Percentiles rank a stretch among this genome's conserved stretches.
These are phyloP conservation scores for Spodoptera picta DNA, from an alignment of 2,888 invertebrate genomes.

Conservation along the genomic window DNA sequence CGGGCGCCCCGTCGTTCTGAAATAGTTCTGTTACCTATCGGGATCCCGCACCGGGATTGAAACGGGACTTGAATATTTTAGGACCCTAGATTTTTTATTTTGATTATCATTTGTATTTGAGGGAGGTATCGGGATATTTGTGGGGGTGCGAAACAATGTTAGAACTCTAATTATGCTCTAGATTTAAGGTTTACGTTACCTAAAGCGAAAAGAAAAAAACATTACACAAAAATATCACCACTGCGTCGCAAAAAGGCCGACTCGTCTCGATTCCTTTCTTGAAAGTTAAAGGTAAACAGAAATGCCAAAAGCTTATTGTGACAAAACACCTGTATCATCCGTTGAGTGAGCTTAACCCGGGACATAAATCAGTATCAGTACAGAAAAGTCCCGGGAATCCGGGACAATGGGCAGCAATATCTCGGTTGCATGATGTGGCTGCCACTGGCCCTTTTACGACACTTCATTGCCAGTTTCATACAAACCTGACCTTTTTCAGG, in stretches of 20 bases:
- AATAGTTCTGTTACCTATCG: conserved; percentile 44
- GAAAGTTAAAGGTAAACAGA: conserved; percentile 10
- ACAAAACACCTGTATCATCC: conserved; percentile 21
- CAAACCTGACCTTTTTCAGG: conserved; percentile 52
- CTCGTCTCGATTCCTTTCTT: not conserved
- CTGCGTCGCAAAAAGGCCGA: too few species aligned
- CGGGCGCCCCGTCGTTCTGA: conserved; percentile 55
- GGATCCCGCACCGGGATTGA: conserved; percentile 20
- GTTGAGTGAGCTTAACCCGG: conserved; percentile 10
- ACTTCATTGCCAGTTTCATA: conserved; percentile 66
- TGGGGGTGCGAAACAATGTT: too few species aligned
- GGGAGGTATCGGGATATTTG: too few species aligned
- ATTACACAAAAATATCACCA: too few species aligned
- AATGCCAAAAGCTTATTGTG: conserved; percentile 10
- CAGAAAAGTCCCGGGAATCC: conserved; percentile 52
- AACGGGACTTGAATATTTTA: conserved; percentile 33
- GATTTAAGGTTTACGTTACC: too few species aligned
- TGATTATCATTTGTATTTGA: conserved; percentile 5
- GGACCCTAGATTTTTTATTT: conserved; percentile 19
- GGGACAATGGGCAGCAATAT: conserved; percentile 57
- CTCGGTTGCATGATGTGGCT: conserved; percentile 42
- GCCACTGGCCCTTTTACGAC: conserved; percentile 63
- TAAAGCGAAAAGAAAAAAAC: too few species aligned
- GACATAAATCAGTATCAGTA: conserved; percentile 33
- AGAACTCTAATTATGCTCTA: too few species aligned